These are phyloP conservation scores for Gila orcuttii DNA, from an alignment of 2,113 vertebrate genomes.

Conservation along the genomic window DNA sequence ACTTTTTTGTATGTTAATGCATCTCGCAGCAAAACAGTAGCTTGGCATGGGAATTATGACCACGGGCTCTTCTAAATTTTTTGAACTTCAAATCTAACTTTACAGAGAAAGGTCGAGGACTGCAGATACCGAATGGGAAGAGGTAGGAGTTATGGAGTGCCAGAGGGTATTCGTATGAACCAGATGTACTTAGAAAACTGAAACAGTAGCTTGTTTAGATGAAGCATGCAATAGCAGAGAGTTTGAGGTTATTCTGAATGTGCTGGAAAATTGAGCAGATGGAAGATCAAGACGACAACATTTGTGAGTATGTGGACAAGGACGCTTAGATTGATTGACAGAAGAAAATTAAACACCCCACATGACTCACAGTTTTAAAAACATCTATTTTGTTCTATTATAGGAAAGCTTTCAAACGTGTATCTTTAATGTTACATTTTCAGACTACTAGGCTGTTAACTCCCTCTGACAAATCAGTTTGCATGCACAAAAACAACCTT, in stretches of 20 bases:
- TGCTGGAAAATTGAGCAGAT: constrained; percentile 19
- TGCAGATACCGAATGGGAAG: not conserved
- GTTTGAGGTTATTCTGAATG: not conserved
- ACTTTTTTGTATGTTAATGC: not conserved
- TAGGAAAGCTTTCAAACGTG: not conserved
- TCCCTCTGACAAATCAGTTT: not conserved
- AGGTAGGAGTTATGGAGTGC: not conserved
- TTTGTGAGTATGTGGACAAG: not conserved
- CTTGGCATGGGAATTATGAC: not conserved
- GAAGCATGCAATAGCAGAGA: not conserved
- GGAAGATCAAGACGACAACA: not conserved
- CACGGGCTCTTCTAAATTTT: not conserved
- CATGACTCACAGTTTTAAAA: not conserved
- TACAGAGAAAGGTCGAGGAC: not conserved
- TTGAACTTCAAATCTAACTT: not conserved
- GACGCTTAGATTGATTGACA: not conserved
- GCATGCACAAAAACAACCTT: too few relatives aligned
- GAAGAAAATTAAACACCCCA: not conserved
- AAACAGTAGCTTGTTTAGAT: constrained; percentile 24
- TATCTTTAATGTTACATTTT: not conserved
- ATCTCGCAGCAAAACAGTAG: not conserved
- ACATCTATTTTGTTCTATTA: not conserved
- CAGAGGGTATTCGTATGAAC: not conserved
- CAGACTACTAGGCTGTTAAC: not conserved
- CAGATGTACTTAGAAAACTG: not conserved